Base-by-base conservation (phyloP, 2,888 invertebrate genomes). In the Drosophila tripunctata region DNA sequence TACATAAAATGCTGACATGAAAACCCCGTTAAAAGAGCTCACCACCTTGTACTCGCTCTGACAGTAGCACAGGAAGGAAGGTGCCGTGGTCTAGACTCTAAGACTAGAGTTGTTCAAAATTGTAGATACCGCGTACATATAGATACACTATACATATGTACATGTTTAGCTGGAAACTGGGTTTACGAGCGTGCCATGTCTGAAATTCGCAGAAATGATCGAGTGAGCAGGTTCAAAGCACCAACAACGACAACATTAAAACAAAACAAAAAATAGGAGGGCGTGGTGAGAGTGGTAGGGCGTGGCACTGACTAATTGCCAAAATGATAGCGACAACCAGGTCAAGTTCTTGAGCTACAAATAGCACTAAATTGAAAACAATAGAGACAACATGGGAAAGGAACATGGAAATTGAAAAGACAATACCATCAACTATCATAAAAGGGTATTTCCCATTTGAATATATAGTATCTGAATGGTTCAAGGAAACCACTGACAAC, bases 1-100 rank as follows among this genome's bases (percentile, higher is more conserved):
- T 45, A 45, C 45, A 55, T 62, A 72, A 78, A 83, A 67, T 64
- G 60, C 67, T 75, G 82, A 81, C 83, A 86, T 77, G 60, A 81
- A 86, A 86, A 78, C 84, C 78, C 78, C 78, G 86, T 83, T 86
- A 77, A 51, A 27, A 61, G 51, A 57, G 58, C 48, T 67, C 33
- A 27, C 47, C 66, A 17, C 45, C 63, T 31, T 8, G 27, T 27
- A 10, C 14, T 19, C 10, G 44, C 21, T 15, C 12, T n/a, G 19
- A 2, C 12, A 41, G 4, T 6, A 31, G n/a, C n/a, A 14, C 22
- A 47, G 47, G 35, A 35, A 45, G 8, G n/a, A 51, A 70, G 73
- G 71, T 67, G 56, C 40, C 36, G 15, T n/a, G 38, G 27, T 57
- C 57, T 35, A 47, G 8, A 41, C 19, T 41, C 12, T 1, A 30